Conservation (phyloP, 1,140 invertebrate species). For the Aphelenchoides fujianensis region DNA sequence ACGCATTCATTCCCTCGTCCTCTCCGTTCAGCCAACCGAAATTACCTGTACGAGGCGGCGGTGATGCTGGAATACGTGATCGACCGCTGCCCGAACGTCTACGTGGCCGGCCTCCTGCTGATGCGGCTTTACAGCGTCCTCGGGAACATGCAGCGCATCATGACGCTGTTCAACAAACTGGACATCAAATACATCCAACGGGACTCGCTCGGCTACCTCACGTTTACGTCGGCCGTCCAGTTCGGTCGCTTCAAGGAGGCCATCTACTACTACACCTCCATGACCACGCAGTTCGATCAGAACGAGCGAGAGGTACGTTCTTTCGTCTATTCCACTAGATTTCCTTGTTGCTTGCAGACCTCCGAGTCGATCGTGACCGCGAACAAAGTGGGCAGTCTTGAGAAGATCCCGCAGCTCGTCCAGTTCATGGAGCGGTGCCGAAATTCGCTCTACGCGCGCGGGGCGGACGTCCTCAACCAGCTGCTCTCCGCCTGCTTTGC, state of each 20-base stretch:
- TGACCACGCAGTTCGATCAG: constrained; percentile 32
- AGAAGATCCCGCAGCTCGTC: constrained; percentile 25
- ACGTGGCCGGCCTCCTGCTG: background rate
- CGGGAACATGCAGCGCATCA: constrained; percentile 26
- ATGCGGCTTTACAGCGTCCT: constrained; percentile 33
- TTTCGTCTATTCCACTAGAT: constrained; percentile 18
- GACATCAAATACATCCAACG: constrained; percentile 91
- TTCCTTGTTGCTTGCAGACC: constrained; percentile 27
- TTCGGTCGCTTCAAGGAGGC: constrained; percentile 40
- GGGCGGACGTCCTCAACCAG: constrained; percentile 24
- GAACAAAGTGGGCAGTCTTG: constrained; percentile 36
- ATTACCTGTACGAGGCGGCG: constrained; percentile 1
- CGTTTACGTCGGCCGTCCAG: constrained; percentile 28
- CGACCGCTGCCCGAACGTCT: constrained; percentile 5
- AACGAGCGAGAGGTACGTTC: constrained; percentile 34
- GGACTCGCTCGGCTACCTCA: constrained; percentile 72
- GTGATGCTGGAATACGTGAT: constrained; percentile 15
- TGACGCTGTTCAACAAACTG: constrained; percentile 63
- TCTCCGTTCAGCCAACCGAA: background rate
- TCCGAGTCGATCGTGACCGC: constrained; percentile 43
- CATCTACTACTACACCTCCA: constrained; percentile 34
- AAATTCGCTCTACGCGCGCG: constrained; percentile 16
- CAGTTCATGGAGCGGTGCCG: constrained; percentile 31
- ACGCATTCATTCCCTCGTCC: background rate
- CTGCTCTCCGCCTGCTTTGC: constrained; percentile 29